Percentiles rank a stretch among this genome's conserved stretches.
These are phyloP conservation scores for Suricata suricatta DNA, from an alignment of 2,113 vertebrate genomes.

Conservation along the genomic window DNA sequence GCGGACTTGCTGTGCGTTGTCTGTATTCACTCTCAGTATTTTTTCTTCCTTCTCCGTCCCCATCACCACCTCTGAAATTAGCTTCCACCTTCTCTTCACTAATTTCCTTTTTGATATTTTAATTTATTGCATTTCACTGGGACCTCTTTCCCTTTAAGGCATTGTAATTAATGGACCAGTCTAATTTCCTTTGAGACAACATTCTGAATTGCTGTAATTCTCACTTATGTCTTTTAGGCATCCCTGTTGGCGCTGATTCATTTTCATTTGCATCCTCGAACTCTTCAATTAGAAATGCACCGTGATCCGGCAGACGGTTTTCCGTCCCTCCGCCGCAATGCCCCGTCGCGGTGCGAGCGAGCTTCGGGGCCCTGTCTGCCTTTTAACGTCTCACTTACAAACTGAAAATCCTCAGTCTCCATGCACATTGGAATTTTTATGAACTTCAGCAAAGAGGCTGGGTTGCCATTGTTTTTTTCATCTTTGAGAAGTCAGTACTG, in stretches of 20 bases:
- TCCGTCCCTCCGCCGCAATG: constrained; percentile 23
- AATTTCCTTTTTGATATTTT: constrained; percentile 77
- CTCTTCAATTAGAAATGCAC: constrained; percentile 79
- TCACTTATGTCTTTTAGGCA: constrained; percentile 83
- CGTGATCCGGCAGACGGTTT: constrained; percentile 53
- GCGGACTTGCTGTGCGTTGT: rapidly evolving
- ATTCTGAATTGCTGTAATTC: constrained; percentile 86
- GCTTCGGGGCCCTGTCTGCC: background rate
- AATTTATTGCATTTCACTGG: constrained; percentile 75
- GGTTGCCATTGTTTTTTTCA: background rate
- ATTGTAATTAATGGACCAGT: constrained; percentile 84
- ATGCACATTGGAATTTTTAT: background rate
- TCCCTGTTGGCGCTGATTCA: constrained; percentile 81
- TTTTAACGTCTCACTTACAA: constrained; percentile 49
- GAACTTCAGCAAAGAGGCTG: background rate
- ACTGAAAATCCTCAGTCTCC: constrained; percentile 44
- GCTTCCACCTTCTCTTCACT: constrained; percentile 44
- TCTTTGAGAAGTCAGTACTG: background rate
- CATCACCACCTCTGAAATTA: background rate
- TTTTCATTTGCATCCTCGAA: constrained; percentile 80
- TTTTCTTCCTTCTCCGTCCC: too few species aligned
- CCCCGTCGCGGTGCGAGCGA: rapidly evolving
- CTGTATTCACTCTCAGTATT: rapidly evolving
- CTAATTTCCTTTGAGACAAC: constrained; percentile 85
- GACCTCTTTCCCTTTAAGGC: constrained; percentile 83